Evolutionary conservation across 1,140 invertebrate species (phyloP).

Genomic region (Cyphomyrmex costatus): DNA sequence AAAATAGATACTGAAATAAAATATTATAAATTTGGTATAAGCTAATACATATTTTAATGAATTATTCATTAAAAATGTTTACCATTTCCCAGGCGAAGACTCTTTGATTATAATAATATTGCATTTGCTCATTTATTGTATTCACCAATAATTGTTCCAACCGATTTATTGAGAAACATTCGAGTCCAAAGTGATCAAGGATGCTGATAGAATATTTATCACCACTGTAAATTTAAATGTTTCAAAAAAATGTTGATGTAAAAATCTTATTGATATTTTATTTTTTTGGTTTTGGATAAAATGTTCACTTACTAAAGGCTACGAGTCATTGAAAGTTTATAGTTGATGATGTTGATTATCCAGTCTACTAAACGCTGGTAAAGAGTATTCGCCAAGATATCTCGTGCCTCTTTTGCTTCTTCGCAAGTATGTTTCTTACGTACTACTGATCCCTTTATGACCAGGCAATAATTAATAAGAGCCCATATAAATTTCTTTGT

Average conservation of each 20-base stretch:
- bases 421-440: conserved; percentile 91
- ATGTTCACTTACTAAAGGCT: conserved; percentile 92
- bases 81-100: conserved; percentile 96
- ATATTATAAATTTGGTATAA: conserved; percentile 7
- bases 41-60: neutral
- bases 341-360: conserved; percentile 95
- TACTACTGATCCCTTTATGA: conserved; percentile 93
- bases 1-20: neutral
- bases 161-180: conserved; percentile 95
- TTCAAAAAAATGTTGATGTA: neutral
- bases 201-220: conserved; percentile 93
- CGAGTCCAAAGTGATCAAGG: conserved; percentile 96
- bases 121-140: conserved; percentile 95
- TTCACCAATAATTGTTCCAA: conserved; percentile 96
- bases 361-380: conserved; percentile 95
- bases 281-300: neutral
- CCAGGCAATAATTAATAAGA: conserved; percentile 94
- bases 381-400: conserved; percentile 92
- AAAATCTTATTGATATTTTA: neutral
- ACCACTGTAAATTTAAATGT: conserved; percentile 89
- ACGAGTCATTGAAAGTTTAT: conserved; percentile 92
- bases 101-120: conserved; percentile 95
- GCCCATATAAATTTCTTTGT: conserved; percentile 94
- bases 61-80: conserved; percentile 75
- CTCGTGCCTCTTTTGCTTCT: conserved; percentile 92